Conservation (phyloP, 2,888 invertebrate species). For the Parascotia fuliginaria region DNA sequence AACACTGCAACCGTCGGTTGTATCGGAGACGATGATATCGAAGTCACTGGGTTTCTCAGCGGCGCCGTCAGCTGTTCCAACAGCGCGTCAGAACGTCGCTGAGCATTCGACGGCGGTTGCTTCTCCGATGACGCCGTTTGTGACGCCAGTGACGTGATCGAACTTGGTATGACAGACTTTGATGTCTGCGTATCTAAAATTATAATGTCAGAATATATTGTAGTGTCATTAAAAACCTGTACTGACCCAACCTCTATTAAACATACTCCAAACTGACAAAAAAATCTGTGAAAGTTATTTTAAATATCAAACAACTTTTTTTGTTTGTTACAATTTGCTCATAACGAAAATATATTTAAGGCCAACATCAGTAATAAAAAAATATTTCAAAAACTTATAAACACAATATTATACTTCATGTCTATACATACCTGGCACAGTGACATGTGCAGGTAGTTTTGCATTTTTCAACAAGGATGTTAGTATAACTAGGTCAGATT, state of each 20-base stretch:
- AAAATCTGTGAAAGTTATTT: no score
- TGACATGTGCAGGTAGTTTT: conserved; percentile 86
- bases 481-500: conserved; percentile 91
- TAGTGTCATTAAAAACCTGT: no score
- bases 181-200: conserved; percentile 67
- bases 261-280: no score
- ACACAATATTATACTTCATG: no score
- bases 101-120: conserved; percentile 70
- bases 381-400: no score
- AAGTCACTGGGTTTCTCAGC: conserved; percentile 65
- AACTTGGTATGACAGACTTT: conserved; percentile 74
- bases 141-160: conserved; percentile 73
- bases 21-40: conserved; percentile 54
- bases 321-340: no score
- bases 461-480: conserved; percentile 92
- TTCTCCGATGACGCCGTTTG: conserved; percentile 70
- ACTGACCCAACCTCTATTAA: no score
- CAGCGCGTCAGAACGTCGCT: conserved; percentile 77
- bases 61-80: conserved; percentile 78
- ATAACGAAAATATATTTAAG: no score
- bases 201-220: no score
- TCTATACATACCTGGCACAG: conserved; percentile 64
- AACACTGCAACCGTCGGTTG: conserved; percentile 52
- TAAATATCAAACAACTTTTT: no score
- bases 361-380: no score